These are phyloP conservation scores for Acanthococcus lagerstroemiae DNA, from an alignment of 2,888 invertebrate genomes.

Conservation along the genomic window DNA sequence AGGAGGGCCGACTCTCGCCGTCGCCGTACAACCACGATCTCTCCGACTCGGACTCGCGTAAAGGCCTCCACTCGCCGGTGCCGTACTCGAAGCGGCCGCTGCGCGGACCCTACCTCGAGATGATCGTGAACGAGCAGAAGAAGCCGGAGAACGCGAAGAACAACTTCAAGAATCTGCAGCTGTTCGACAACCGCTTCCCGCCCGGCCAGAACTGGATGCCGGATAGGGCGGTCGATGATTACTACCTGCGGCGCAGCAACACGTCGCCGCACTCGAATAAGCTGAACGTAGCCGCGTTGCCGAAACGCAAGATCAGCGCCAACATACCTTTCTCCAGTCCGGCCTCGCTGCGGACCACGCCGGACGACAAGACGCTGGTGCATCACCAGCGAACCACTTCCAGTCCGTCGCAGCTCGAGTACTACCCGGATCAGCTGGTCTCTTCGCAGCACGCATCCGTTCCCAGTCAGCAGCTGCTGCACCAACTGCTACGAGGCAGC, in stretches of 20 bases:
- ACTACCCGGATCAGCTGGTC: conserved; percentile 40
- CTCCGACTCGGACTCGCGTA: conserved; percentile 45
- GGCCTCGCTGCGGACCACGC: conserved; percentile 19
- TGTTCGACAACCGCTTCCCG: conserved; percentile 41
- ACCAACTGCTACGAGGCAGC: conserved; percentile 66
- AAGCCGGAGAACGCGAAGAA: conserved; percentile 43
- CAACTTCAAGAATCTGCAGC: conserved; percentile 49
- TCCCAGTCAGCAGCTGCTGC: conserved; percentile 58
- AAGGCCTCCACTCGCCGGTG: conserved; percentile 38
- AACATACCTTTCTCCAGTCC: conserved; percentile 42
- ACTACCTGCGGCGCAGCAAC: conserved; percentile 34
- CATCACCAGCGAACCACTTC: conserved; percentile 67
- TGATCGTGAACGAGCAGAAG: conserved; percentile 71
- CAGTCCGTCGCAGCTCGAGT: conserved; percentile 66
- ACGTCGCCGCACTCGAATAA: conserved; percentile 33
- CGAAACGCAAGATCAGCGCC: conserved; percentile 53
- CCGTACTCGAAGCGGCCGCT: conserved; percentile 66
- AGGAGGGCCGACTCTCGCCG: conserved; percentile 47
- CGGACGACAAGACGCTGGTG: conserved; percentile 45
- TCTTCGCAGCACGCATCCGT: conserved; percentile 40
- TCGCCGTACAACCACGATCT: conserved; percentile 57
- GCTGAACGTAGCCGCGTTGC: conserved; percentile 37
- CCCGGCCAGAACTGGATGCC: conserved; percentile 11
- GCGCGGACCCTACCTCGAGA: conserved; percentile 66
- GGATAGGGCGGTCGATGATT: conserved; percentile 34